phyloP scores from a whole-genome alignment of 2,888 invertebrate species.

The Gandaritis pyraliata region DNA sequence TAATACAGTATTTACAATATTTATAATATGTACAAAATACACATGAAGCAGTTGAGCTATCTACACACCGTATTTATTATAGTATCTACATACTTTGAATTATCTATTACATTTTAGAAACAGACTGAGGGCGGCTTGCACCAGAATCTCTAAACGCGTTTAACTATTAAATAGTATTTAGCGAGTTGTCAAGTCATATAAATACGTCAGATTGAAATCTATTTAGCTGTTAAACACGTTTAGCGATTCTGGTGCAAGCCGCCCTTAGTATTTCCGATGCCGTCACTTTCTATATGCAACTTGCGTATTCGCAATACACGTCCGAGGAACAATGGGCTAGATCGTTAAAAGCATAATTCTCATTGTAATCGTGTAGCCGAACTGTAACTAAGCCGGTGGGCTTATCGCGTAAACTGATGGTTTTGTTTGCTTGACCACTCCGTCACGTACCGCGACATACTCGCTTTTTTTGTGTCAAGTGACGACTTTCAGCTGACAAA shows the following conservation, averaged over 20 bases:
- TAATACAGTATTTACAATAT: too few species aligned
- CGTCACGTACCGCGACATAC: conserved; percentile 53
- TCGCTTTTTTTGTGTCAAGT: conserved; percentile 50
- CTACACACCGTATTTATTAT: too few species aligned
- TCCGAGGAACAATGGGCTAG: conserved; percentile 56
- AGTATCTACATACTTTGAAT: too few species aligned
- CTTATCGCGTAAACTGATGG: conserved; percentile 60
- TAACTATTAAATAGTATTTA: too few species aligned
- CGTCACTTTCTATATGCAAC: conserved; percentile 48
- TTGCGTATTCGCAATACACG: conserved; percentile 54
- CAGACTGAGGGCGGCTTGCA: neutral
- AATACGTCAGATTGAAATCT: too few species aligned
- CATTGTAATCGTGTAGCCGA: conserved; percentile 52
- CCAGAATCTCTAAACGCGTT: too few species aligned
- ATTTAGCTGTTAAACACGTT: too few species aligned
- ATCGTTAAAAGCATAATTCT: conserved; percentile 58
- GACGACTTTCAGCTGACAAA: conserved; percentile 39
- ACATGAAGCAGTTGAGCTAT: too few species aligned
- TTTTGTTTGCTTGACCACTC: conserved; percentile 52
- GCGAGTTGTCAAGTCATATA: too few species aligned
- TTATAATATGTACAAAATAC: too few species aligned
- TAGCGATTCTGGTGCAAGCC: too few species aligned
- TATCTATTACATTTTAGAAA: conserved; percentile 24
- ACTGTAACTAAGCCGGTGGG: conserved; percentile 40
- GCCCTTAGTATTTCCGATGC: conserved; percentile 40